Evolutionary conservation across 2,888 invertebrate species (phyloP), one percentile per base, ranked within the genome.

Genomic region (Rotaria sp.): DNA sequence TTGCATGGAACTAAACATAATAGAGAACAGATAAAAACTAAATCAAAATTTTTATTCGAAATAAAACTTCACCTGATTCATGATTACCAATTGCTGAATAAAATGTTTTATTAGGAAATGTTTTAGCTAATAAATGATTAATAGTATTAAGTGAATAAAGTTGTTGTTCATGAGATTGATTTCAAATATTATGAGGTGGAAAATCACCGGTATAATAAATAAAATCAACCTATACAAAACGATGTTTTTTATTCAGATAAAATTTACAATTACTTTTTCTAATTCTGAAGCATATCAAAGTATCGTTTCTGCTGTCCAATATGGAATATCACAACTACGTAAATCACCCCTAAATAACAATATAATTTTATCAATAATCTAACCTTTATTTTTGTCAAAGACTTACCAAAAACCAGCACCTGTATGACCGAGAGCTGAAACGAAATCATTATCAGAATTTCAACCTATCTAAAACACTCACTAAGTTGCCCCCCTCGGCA

Each of bases 51-150:
- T n/a, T n/a, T n/a, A n/a, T n/a, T n/a, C n/a, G n/a, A n/a, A n/a
- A n/a, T n/a, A n/a, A n/a, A n/a, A n/a, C n/a, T n/a, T n/a, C n/a
- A 10, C 95, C 55, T 2, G 87, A 94, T 92, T 98, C 97, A 89
- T 98, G 98, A 91, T 98, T 98, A 4, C 98, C 98, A 10, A 98
- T 92, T 0, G 96, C 95, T 26, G 97, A 96, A 90, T 96, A 97
- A 11, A 86, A 26, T 26, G 26, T 74, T 84, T 86, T 86, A 80
- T 85, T 85, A 2, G 85, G 57, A 75, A 88, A 75, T 75, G 87
- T 26, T 85, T 85, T 45, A 45, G 30, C 50, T 52, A 86, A 85
- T 35, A 84, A 48, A 26, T 50, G 18, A 38, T 84, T 85, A 11
- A 86, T 50, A 38, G 55, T 67, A 57, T 86, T 55, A 8, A 85